Evolutionary conservation across 2,113 vertebrate genomes (phyloP).

Genomic region (Pagrus major): DNA sequence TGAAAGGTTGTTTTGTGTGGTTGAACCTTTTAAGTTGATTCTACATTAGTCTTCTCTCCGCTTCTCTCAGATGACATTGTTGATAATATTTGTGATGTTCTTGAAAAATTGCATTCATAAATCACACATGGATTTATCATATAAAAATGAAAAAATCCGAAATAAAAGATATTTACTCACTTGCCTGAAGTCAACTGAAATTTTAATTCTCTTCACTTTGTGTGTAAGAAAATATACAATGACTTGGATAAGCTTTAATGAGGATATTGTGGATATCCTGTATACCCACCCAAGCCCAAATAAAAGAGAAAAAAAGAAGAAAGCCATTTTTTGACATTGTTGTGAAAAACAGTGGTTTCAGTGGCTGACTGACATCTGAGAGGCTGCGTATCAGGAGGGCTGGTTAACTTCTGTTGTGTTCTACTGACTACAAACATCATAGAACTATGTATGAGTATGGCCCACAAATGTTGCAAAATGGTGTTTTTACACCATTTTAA

Average conservation of each 20-base stretch:
- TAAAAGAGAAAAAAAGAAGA: neutral
- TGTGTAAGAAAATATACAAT: neutral
- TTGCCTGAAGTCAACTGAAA: neutral
- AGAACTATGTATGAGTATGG: no score
- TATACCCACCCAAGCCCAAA: no score
- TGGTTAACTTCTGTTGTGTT: no score
- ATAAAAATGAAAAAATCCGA: slow-evolving; percentile 1
- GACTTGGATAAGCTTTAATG: neutral
- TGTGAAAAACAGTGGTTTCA: neutral
- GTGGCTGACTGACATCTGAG: neutral
- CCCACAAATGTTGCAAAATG: no score
- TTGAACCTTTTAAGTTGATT: slow-evolving; percentile 38
- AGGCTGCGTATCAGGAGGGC: neutral
- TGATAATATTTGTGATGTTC: slow-evolving; percentile 21
- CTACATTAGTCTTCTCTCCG: slow-evolving; percentile 20
- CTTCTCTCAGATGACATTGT: slow-evolving; percentile 7
- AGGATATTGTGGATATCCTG: neutral
- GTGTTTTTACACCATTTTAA: no score
- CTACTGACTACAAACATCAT: no score
- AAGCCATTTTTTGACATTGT: neutral
- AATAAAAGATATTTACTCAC: neutral
- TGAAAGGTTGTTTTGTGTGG: slow-evolving; percentile 44
- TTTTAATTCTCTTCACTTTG: neutral
- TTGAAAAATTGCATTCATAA: slow-evolving; percentile 32
- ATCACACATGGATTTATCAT: slow-evolving; percentile 32